Evolutionary conservation across 1,140 invertebrate genomes (phyloP).

Genomic region (Epicauta chinensis): DNA sequence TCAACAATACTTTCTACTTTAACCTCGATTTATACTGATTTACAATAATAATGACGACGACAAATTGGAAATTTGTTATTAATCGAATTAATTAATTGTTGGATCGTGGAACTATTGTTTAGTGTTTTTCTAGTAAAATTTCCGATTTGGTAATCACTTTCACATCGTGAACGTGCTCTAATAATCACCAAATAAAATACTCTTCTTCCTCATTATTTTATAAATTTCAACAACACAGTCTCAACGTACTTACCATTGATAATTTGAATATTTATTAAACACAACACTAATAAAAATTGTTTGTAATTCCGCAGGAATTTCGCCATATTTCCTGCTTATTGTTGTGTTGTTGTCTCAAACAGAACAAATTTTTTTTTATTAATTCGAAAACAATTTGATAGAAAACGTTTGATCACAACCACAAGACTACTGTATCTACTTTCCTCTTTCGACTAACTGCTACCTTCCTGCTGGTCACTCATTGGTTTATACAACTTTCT

Average conservation of each 20-base stretch:
- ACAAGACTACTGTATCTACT: slow-evolving; percentile 8
- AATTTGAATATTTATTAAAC: slow-evolving; percentile 3
- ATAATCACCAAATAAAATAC: slow-evolving; percentile 2
- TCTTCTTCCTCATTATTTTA: slow-evolving; percentile 1
- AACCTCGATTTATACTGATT: slow-evolving; percentile 12
- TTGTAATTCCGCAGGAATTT: slow-evolving; percentile 11
- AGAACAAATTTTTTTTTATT: too few species aligned
- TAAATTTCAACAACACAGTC: background rate
- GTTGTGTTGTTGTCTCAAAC: too few species aligned
- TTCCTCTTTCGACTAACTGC: slow-evolving; percentile 18
- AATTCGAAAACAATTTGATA: background rate
- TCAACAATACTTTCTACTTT: slow-evolving; percentile 14
- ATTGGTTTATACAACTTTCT: slow-evolving; percentile 20
- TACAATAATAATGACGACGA: slow-evolving; percentile 12
- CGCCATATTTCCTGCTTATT: slow-evolving; percentile 19
- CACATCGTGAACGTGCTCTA: background rate
- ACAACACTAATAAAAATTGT: slow-evolving; percentile 9
- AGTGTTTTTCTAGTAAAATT: background rate
- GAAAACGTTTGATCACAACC: slow-evolving; percentile 8
- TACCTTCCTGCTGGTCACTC: slow-evolving; percentile 20
- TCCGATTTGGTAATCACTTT: background rate
- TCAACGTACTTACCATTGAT: slow-evolving; percentile 6
- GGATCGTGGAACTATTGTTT: too few species aligned
- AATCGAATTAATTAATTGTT: too few species aligned
- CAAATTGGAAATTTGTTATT: slow-evolving; percentile 6